Evolutionary conservation across 37 sponge, comb jelly and placozoan species (phyloP), one percentile per base, ranked within the genome.

Genomic region (Diacarnus erythraeanus): DNA sequence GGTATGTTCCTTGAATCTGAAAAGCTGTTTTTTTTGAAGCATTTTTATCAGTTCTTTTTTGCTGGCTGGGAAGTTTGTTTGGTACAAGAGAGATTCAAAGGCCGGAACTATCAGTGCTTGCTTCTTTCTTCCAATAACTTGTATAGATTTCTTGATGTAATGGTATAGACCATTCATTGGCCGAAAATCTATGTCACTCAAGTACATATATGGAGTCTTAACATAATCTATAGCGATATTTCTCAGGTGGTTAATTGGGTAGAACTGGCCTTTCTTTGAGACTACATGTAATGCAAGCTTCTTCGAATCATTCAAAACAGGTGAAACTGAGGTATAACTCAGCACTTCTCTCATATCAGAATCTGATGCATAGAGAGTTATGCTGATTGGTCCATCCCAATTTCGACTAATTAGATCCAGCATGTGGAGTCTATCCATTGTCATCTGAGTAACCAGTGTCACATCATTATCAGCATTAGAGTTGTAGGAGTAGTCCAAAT

Each of bases 161-260:
- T 74, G 59, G 63, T 96, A 87, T 25, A 88, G 39, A 1, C 71
- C 89, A 51, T 54, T 42, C 84, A 78, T 92, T 27, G 97, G 97
- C 2, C 93, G 69, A 57, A 96, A 90, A 39, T 96, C 97, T 22
- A 93, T 88, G 43, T 93, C 97, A 57, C 85, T 77, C 22, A 96
- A 70, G 54, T 88, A 90, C 17, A 84, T 88, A 41, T 73, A 90
- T 0, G 72, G 74, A 22, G 91, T 93, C n/a, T 30, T 29, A 2
- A 72, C 77, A 25, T 81, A 38, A 8, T 76, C 54, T 59, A 96
- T 69, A 47, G 97, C 97, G n/a, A 96, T 85, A 71, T 96, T 96
- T 2, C 97, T 77, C 64, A 96, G 82, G 57, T 90, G 78, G 76
- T 96, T 96, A 0, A 93, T 86, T 31, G 97, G 97, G 56, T 96